Evolutionary conservation across 2,888 invertebrate genomes (phyloP), one percentile per base, ranked within the genome.

Genomic region (Bellardia pandia): DNA sequence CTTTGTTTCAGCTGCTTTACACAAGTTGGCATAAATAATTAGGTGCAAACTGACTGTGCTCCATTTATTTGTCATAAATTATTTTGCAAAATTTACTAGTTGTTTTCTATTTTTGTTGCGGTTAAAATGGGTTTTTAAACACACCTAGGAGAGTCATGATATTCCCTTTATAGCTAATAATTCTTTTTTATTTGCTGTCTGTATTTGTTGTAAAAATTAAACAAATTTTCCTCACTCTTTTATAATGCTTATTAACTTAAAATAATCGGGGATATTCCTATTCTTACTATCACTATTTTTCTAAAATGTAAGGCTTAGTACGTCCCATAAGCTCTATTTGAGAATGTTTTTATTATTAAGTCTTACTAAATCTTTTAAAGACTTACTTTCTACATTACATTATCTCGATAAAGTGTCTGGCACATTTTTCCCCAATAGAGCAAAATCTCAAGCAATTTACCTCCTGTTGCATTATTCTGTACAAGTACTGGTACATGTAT

Each of bases 391-490:
- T 2, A 45, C 13, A 13, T 9, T 45, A 45, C 13, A 45, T 45
- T 13, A 13, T 13, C 13, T 37, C 6, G 37, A 5, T 6, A 45
- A 42, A 42, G 11, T 42, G 42, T 42, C 23, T 23, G 0, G 42
- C 11, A 9, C 30, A 0, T 33, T 69, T 69, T 16, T 16, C 37
- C 37, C 37, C 6, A 37, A 37, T 37, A 37, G 37, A 37, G 37
- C 37, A 37, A 6, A 37, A 37, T 37, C 13, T 30, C 5, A 13
- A 33, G 6, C 33, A 33, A 5, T n/a, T 45, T 7, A 77, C 3
- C n/a, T 45, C 13, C 56, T 77, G 56, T 66, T 77, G 68, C 56
- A 68, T 33, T 23, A 33, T 33, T 30, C 13, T 16, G 56, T 56
- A 16, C 23, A 23, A 23, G 23, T 23, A 56, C 13, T 11, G 1